phyloP scores from a whole-genome alignment of 2,797 vertebrate species.

The Setipinna tenuifilis region DNA sequence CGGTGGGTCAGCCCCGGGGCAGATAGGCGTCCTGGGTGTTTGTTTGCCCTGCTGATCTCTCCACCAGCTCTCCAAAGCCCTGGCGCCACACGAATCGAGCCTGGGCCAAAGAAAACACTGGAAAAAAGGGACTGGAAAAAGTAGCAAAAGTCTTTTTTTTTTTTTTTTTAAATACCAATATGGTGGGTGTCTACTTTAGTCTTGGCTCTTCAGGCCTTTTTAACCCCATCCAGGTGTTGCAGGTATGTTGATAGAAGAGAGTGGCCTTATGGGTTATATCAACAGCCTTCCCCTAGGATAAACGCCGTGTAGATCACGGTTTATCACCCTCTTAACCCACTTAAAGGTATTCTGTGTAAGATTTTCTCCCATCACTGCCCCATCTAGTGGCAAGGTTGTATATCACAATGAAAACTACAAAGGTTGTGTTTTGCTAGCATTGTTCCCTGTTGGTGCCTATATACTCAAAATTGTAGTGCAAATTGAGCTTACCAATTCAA shows the following conservation, averaged over 20 bases:
- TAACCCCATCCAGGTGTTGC: neutral
- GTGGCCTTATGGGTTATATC: neutral
- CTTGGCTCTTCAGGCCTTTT: neutral
- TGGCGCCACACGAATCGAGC: neutral
- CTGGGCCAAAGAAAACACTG: neutral
- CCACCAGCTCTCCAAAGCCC: neutral
- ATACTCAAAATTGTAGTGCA: too few species aligned
- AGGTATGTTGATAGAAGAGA: neutral
- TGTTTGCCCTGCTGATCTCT: slow-evolving; percentile 6
- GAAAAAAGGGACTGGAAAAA: neutral
- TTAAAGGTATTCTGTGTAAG: too few species aligned
- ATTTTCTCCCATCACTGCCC: too few species aligned
- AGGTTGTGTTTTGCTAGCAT: too few species aligned
- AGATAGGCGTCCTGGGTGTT: neutral
- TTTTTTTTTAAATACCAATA: neutral
- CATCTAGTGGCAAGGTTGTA: too few species aligned
- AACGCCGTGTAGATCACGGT: neutral
- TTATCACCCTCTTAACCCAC: neutral
- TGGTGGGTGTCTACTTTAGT: neutral
- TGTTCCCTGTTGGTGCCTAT: too few species aligned
- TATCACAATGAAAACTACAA: too few species aligned
- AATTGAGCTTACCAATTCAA: too few species aligned
- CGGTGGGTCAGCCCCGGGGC: neutral
- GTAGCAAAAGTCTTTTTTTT: neutral
- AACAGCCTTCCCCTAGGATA: neutral